phyloP scores from a whole-genome alignment of 2,797 vertebrate species.

The Bradypus variegatus region DNA sequence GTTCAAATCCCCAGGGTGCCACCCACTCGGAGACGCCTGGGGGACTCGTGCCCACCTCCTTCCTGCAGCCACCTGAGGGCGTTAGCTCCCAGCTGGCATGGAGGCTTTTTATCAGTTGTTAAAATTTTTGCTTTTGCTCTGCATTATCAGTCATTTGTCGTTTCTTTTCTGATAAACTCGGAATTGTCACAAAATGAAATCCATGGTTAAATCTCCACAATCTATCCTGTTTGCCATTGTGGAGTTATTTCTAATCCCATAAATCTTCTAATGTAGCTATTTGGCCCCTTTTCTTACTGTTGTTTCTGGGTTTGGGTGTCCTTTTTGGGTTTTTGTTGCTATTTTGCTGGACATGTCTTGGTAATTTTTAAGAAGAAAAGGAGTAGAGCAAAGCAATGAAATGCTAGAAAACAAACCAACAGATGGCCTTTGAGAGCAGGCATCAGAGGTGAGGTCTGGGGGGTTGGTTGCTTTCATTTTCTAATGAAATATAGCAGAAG shows the following conservation, averaged over 20 bases:
- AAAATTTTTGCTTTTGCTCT: constrained; percentile 21
- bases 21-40: too few relatives aligned
- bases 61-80: constrained; percentile 39
- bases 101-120: constrained; percentile 55
- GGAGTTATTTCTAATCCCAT: background rate
- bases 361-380: background rate
- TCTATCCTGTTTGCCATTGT: background rate
- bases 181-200: constrained; percentile 21
- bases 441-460: too few relatives aligned
- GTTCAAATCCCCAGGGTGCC: too few relatives aligned
- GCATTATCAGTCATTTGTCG: constrained; percentile 53
- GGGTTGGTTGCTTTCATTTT: background rate
- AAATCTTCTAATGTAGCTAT: background rate
- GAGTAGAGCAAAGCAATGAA: background rate
- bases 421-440: rapidly evolving
- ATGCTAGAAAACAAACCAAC: background rate
- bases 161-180: constrained; percentile 54
- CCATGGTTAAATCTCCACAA: background rate
- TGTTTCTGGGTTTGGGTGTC: background rate
- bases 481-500: background rate
- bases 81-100: background rate
- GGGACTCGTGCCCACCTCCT: background rate
- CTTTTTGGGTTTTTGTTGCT: background rate
- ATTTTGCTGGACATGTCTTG: background rate
- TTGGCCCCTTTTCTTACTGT: too few relatives aligned